Conservation (phyloP, 2,888 invertebrate genomes). For the Hemicrepidius hirtus region DNA sequence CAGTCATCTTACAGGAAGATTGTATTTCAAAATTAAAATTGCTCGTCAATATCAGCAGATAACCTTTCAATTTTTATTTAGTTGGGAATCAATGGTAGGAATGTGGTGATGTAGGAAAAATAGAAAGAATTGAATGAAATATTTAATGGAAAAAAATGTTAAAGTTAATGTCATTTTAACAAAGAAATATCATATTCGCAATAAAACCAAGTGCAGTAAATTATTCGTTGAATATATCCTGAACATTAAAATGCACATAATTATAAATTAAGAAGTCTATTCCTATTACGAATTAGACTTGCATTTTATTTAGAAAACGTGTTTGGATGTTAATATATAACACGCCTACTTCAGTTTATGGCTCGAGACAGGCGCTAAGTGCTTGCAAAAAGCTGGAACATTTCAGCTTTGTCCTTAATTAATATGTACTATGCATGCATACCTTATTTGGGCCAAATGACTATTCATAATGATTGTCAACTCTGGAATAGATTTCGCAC, state of each 20-base stretch:
- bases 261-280: constrained; percentile 7
- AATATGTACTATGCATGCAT: constrained; percentile 21
- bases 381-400: constrained; percentile 19
- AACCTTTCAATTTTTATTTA: too few relatives aligned
- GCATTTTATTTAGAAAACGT: constrained; percentile 28
- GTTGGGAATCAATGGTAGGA: too few relatives aligned
- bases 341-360: constrained; percentile 25
- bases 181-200: constrained; percentile 3
- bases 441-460: constrained; percentile 28
- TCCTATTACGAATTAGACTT: constrained; percentile 26
- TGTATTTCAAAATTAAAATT: too few relatives aligned
- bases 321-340: constrained; percentile 30
- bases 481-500: constrained; percentile 12
- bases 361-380: constrained; percentile 16
- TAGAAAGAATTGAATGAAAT: background rate
- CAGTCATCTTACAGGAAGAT: too few relatives aligned
- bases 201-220: background rate
- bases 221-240: background rate
- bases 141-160: background rate
- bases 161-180: background rate
- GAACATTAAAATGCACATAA: constrained; percentile 20
- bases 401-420: constrained; percentile 30
- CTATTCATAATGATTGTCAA: constrained; percentile 30
- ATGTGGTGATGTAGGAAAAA: too few relatives aligned
- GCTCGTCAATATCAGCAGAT: too few relatives aligned